These are phyloP conservation scores for Shinisaurus crocodilurus DNA, from an alignment of 2,113 vertebrate genomes.

Conservation along the genomic window DNA sequence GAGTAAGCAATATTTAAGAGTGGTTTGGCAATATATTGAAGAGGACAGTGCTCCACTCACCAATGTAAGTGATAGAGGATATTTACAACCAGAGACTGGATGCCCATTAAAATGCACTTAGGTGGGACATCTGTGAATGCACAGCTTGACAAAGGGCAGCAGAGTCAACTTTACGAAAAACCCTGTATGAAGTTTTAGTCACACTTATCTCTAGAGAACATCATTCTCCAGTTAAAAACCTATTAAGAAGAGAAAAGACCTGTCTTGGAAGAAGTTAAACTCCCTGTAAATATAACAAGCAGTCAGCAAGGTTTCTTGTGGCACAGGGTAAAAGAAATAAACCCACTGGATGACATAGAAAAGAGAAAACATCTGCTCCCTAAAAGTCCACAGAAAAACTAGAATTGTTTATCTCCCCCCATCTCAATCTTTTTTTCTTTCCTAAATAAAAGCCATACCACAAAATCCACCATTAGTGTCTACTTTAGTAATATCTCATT, in stretches of 20 bases:
- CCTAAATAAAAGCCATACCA: neutral
- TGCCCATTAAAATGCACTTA: neutral
- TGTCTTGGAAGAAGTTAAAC: conserved; percentile 7
- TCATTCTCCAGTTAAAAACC: neutral
- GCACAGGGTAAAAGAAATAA: neutral
- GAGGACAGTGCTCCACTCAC: neutral
- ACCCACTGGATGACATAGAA: neutral
- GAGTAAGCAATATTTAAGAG: neutral
- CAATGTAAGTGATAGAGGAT: neutral
- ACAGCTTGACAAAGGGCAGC: neutral
- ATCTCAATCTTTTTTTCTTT: neutral
- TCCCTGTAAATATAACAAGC: neutral
- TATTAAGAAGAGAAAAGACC: neutral
- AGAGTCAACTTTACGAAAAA: neutral
- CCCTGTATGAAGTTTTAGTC: neutral
- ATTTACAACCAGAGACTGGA: neutral
- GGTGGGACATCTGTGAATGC: neutral
- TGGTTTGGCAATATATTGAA: neutral
- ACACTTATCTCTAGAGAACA: conserved; percentile 1
- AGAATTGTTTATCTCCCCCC: neutral
- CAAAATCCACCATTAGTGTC: neutral
- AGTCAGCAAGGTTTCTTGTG: neutral
- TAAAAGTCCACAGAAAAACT: neutral
- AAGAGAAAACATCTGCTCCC: rapidly evolving
- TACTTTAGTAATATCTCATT: neutral